phyloP scores from a whole-genome alignment of 2,113 vertebrate species.

The Eudyptes chrysolophus region DNA sequence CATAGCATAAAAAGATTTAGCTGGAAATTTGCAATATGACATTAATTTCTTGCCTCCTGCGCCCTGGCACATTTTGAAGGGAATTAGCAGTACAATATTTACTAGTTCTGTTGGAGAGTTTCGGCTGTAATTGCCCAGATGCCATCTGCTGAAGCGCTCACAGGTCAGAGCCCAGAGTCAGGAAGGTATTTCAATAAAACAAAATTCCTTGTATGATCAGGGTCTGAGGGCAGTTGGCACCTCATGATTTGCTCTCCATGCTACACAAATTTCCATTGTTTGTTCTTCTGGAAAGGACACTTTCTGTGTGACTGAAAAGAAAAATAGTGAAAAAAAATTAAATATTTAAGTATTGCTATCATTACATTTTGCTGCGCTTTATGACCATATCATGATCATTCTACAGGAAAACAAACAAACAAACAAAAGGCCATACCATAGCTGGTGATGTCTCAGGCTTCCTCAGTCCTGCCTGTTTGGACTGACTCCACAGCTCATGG shows the following conservation, averaged over 20 bases:
- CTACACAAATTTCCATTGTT: background rate
- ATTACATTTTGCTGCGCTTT: background rate
- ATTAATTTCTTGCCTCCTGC: background rate
- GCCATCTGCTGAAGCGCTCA: background rate
- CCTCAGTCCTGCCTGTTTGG: background rate
- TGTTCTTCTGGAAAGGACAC: background rate
- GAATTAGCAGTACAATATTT: background rate
- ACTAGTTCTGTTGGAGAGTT: background rate
- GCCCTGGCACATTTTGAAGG: background rate
- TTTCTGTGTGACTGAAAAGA: background rate
- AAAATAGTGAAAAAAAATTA: background rate
- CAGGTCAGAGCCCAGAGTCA: background rate
- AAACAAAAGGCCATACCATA: background rate
- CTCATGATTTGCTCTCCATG: background rate
- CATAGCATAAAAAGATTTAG: background rate
- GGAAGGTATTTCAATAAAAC: background rate
- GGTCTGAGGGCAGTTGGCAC: background rate
- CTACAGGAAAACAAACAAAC: background rate
- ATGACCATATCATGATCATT: rapidly evolving
- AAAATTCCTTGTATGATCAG: background rate
- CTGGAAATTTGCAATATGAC: background rate
- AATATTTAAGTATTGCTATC: background rate
- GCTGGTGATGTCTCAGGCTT: background rate
- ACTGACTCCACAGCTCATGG: background rate
- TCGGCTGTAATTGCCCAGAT: background rate